phyloP scores from a whole-genome alignment of 2,113 vertebrate genomes.

The Cheilinus undulatus region DNA sequence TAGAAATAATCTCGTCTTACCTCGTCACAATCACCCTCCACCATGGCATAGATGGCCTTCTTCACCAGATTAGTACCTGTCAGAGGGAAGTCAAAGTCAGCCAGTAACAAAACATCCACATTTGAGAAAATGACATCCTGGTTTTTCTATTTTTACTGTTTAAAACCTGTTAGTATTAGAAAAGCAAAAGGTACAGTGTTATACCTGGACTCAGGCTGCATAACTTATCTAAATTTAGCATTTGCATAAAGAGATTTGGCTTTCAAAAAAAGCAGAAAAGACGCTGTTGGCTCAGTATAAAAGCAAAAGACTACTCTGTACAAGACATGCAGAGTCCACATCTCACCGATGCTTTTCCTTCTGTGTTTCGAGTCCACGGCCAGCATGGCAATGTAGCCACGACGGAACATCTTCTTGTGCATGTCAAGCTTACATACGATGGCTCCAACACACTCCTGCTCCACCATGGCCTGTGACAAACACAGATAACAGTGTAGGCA shows the following conservation, averaged over 20 bases:
- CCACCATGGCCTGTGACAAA: constrained; percentile 94
- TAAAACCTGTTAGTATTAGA: background rate
- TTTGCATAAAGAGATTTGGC: constrained; percentile 42
- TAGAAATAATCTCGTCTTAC: too few species aligned
- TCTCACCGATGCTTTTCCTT: constrained; percentile 99
- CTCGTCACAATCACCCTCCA: constrained; percentile 99
- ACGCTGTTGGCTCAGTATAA: background rate
- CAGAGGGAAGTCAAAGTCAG: constrained; percentile 57
- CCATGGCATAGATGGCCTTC: constrained; percentile 99
- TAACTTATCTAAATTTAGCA: constrained; percentile 23
- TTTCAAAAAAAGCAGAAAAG: constrained; percentile 19
- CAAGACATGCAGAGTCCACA: background rate
- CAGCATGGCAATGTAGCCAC: constrained; percentile 99
- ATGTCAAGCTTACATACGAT: constrained; percentile 99
- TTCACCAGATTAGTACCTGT: constrained; percentile 99
- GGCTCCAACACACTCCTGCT: constrained; percentile 98
- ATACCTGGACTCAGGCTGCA: background rate
- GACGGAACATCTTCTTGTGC: constrained; percentile 99
- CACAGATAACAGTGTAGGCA: background rate
- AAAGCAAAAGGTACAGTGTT: background rate
- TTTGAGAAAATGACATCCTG: background rate
- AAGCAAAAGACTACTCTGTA: too few species aligned
- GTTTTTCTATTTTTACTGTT: background rate
- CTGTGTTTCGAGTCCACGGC: constrained; percentile 99
- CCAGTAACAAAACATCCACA: background rate